Conservation (phyloP, 2,113 vertebrate species). For the Microtus ochrogaster region DNA sequence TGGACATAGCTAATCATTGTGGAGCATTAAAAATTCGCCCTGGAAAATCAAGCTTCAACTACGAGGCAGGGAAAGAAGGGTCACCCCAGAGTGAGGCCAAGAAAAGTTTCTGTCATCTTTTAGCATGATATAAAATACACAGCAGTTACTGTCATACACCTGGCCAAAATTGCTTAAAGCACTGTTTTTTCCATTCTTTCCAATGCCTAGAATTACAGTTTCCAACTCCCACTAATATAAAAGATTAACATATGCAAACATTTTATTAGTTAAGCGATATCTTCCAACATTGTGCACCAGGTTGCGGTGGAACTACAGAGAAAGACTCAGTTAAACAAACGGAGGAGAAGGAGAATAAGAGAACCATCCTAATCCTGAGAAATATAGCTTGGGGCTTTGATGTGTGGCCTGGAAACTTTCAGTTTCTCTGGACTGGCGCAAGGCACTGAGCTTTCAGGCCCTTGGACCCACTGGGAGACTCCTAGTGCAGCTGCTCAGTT, state of each 20-base stretch:
- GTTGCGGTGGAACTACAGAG: not conserved
- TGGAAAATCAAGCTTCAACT: conserved; percentile 29
- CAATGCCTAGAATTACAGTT: not conserved
- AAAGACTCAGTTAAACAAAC: not conserved
- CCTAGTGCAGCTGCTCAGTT: not conserved
- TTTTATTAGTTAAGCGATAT: not conserved
- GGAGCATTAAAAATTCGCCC: conserved; percentile 22
- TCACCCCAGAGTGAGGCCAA: not conserved
- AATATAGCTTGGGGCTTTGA: not conserved
- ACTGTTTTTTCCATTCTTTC: not conserved
- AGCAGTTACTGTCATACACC: not conserved
- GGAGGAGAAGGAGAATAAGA: no score
- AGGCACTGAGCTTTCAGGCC: not conserved
- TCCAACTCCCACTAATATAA: not conserved
- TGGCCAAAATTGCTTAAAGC: not conserved
- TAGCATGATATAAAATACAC: not conserved
- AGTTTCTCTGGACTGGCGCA: not conserved
- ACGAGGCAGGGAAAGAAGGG: not conserved
- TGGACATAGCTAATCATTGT: conserved; percentile 32
- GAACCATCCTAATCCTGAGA: not conserved
- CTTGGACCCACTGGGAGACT: not conserved
- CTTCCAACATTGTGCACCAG: conserved; percentile 15
- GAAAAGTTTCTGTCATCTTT: not conserved
- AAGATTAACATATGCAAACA: not conserved
- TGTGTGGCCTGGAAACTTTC: not conserved